Evolutionary conservation across 2,888 invertebrate genomes (phyloP), one percentile per base, ranked within the genome.

Genomic region (Oeneis ivallda): DNA sequence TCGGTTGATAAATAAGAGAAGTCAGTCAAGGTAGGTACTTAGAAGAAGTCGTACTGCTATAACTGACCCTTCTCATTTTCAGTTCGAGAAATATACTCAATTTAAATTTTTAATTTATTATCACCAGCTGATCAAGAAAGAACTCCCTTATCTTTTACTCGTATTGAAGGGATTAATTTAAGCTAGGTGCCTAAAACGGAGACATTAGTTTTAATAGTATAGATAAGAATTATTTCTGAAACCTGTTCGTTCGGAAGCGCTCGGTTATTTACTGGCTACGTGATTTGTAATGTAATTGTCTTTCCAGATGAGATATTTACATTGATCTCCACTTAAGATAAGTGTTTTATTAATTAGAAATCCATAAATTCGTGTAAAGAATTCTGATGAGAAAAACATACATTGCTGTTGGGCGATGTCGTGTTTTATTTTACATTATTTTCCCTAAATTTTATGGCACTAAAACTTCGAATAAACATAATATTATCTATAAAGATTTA

Each of bases 211-310:
- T 71, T 74, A 72, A 73, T 71, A 71, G 70, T 65, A 59, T 65
- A 71, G 73, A 74, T 75, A 74, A 74, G 65, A 71, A 70, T 67
- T 69, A 68, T 67, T 66, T 64, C 69, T 43, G 41, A 67, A 73
- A 73, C 73, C 72, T 56, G 74, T 72, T 69, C 54, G 50, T 13
- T 41, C 61, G 60, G 68, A 70, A 67, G 70, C 68, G 63, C 67
- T 67, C 69, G 53, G 65, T 68, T 73, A 70, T 73, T 72, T 68
- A 72, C 66, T 62, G 70, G 62, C 62, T 71, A 69, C 69, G 72
- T 69, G 74, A 73, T 71, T 71, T 71, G 73, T 71, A 71, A 72
- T 70, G 72, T 75, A 73, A 73, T 74, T 72, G 72, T 75, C 70
- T 71, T 69, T 66, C 59, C 68, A 66, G 72, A 71, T 69, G 72